A percentile compares a stretch with the other conserved stretches of the same genome.
phyloP scores from a whole-genome alignment of 2,888 invertebrate species.

The Octonoba sinensis region DNA sequence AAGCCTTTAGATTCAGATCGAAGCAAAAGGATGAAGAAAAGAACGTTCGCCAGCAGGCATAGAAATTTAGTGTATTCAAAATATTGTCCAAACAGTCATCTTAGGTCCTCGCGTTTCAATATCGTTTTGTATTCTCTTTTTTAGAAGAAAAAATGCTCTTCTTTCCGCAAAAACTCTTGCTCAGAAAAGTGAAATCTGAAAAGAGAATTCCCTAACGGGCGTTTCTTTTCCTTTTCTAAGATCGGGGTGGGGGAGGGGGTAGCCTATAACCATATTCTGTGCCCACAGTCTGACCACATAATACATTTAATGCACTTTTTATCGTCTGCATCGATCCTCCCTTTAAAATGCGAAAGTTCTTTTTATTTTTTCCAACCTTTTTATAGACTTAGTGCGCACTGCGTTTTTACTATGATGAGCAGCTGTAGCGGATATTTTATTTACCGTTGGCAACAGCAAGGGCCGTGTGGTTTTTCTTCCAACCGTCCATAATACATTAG shows the following conservation, averaged over 20 bases:
- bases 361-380: conserved; percentile 43
- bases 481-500: conserved; percentile 61
- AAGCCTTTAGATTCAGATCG: background rate
- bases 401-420: conserved; percentile 60
- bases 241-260: conserved; percentile 11
- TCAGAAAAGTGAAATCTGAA: conserved; percentile 51
- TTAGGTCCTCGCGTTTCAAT: conserved; percentile 43
- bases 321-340: conserved; percentile 48
- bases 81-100: conserved; percentile 45
- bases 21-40: background rate
- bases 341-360: conserved; percentile 57
- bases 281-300: conserved; percentile 60
- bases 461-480: conserved; percentile 35
- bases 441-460: conserved; percentile 27
- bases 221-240: conserved; percentile 19
- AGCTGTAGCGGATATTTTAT: conserved; percentile 61
- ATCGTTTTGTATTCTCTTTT: conserved; percentile 43
- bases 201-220: conserved; percentile 58
- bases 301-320: conserved; percentile 65
- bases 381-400: conserved; percentile 40
- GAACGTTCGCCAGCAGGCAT: conserved; percentile 28
- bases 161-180: conserved; percentile 3
- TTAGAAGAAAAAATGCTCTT: conserved; percentile 26
- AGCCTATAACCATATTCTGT: conserved; percentile 59
- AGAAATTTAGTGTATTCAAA: conserved; percentile 56